These are phyloP conservation scores for Xanthia icteritia DNA, from an alignment of 2,888 invertebrate species.

Conservation along the genomic window DNA sequence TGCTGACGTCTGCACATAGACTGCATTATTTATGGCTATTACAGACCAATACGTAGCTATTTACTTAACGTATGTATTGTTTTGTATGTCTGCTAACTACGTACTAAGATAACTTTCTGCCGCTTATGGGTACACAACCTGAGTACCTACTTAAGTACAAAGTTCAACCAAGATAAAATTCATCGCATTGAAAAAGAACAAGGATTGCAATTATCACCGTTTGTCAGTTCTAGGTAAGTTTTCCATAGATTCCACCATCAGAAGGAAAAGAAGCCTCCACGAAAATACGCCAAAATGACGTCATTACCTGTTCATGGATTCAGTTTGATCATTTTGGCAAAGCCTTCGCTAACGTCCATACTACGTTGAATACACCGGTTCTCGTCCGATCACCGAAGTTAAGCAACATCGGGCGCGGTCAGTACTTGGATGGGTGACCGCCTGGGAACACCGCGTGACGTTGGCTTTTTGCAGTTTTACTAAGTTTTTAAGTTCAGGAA, in stretches of 20 bases:
- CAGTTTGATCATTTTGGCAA: rapidly evolving
- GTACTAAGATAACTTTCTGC: neutral
- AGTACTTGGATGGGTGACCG: slow-evolving; percentile 87
- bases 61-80: neutral
- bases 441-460: slow-evolving; percentile 81
- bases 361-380: slow-evolving; percentile 87
- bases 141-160: no score
- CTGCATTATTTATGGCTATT: neutral
- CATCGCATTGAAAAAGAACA: neutral
- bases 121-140: neutral
- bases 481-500: neutral
- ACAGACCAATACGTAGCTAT: neutral
- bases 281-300: neutral
- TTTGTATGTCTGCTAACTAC: neutral
- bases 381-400: slow-evolving; percentile 89
- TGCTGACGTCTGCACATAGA: no score
- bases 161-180: neutral
- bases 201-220: neutral
- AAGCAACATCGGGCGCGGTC: slow-evolving; percentile 88
- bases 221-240: neutral
- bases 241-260: neutral
- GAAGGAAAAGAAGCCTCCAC: neutral
- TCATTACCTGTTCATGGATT: neutral
- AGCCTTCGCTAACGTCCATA: slow-evolving; percentile 77
- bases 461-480: slow-evolving; percentile 66